Base-by-base conservation (phyloP, 2,888 invertebrate genomes). In the Anticlea derivata region DNA sequence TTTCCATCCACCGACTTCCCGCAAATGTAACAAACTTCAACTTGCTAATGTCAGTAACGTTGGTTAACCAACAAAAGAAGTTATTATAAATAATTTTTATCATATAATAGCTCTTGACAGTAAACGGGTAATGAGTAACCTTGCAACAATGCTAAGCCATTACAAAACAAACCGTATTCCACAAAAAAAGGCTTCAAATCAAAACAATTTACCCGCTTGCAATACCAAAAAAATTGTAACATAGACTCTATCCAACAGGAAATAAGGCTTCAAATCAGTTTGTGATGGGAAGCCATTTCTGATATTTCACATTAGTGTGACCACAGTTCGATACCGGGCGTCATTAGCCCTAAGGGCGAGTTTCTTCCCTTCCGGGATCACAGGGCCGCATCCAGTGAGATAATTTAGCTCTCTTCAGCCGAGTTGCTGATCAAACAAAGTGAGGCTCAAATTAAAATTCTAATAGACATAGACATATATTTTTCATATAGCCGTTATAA, bases 301-400 rank as follows among this genome's bases (percentile, higher is more conserved):
- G 59, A 54, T 54, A 54, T 54, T 52, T 38, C 52, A 55, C 56
- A 58, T 61, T 58, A 58, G 58, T 41, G 43, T 31, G 48, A 47
- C 58, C 60, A 50, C 54, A 51, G 60, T 58, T 58, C 61, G 56
- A 61, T 61, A 56, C 58, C 35, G 56, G 52, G 48, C 46, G 44
- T 61, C 61, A 61, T 61, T 58, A 61, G 61, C 56, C 61, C 43
- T 58, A 22, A 55, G 56, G 60, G 54, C 48, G 34, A 58, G 55
- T 56, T 35, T 34, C 34, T 53, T 56, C 56, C 48, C 45, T 58
- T 55, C 54, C 46, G 46, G 46, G 11, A 12, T 43, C 43, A 31
- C 53, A 53, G 53, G 12, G 48, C 5, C 10, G 48, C 0, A 48
- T 17, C 30, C 2, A 43, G 51, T 20, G 2, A 38, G 7, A 1